Percentiles rank a stretch among this genome's conserved stretches.
These are phyloP conservation scores for Cremastinae sp. DNA, from an alignment of 2,888 invertebrate species.

Conservation along the genomic window DNA sequence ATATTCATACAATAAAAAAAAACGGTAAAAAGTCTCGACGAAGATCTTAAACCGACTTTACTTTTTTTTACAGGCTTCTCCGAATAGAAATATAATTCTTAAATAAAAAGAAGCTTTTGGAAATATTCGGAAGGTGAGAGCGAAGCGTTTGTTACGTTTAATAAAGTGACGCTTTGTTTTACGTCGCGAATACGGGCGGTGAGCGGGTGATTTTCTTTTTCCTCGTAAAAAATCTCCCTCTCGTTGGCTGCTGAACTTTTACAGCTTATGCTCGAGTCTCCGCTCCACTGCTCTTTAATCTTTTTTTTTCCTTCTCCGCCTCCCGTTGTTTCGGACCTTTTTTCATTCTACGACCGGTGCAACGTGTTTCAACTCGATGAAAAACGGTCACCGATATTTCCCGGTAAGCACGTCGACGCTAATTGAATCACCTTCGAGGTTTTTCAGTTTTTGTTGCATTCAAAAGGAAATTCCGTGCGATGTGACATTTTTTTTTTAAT, in stretches of 20 bases:
- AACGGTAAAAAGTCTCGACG: too few species aligned
- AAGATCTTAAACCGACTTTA: too few species aligned
- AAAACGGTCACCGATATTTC: too few species aligned
- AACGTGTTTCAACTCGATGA: too few species aligned
- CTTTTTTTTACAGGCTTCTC: constrained; percentile 1
- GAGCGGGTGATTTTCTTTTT: constrained; percentile 26
- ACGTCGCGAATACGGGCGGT: constrained; percentile 42
- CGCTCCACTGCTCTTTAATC: constrained; percentile 33
- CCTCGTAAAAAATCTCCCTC: constrained; percentile 62
- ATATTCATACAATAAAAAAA: too few species aligned
- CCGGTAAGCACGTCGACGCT: too few species aligned
- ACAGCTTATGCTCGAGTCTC: constrained; percentile 52
- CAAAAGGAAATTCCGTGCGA: too few species aligned
- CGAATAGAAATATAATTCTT: constrained; percentile 68
- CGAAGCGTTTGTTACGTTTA: constrained; percentile 72
- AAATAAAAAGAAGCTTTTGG: constrained; percentile 74
- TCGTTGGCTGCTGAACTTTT: constrained; percentile 66
- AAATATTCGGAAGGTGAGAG: constrained; percentile 66
- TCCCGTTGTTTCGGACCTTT: too few species aligned
- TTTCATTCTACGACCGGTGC: not conserved
- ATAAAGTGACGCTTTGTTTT: constrained; percentile 69
- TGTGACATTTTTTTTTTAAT: too few species aligned
- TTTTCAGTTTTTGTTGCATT: too few species aligned
- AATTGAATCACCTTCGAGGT: too few species aligned
- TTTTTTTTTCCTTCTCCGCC: constrained; percentile 20